Evolutionary conservation across 2,113 vertebrate species (phyloP), one percentile per base, ranked within the genome.

Genomic region (Noctilio leporinus): DNA sequence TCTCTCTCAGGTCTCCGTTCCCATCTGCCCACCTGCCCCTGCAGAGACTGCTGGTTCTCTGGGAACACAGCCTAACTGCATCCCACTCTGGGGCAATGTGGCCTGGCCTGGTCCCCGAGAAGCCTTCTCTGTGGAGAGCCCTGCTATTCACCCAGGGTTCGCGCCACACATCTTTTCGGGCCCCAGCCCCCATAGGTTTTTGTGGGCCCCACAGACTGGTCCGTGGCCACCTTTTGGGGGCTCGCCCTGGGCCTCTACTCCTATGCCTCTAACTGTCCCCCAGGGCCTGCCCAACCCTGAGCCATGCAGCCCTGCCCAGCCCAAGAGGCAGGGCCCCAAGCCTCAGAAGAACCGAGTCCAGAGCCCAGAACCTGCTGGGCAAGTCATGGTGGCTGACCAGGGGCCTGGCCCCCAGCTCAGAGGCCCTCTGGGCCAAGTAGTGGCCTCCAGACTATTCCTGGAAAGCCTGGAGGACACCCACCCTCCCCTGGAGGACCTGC

Each of bases 381-480:
- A 2, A 12, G 53, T 59, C 62, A 0, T 3, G 0, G 45, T 26
- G 2, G 38, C 47, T 1, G 65, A 49, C 0, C 35, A 95, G 43
- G 88, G 51, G 0, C 95, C 95, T 5, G 75, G 43, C 9, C 9
- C 35, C 0, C 94, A 83, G 82, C 96, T 97, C 40, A 87, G 91
- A 62, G 96, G 95, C 0, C 88, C 69, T 9, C 91, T 97, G 43
- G 93, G 90, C 55, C 97, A 97, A 64, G 97, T 97, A 20, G 97
- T 97, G 75, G 55, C 40, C 0, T 88, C 93, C 15, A 62, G 96
- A 12, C 95, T 97, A 22, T 97, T 97, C 94, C 92, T 77, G 2
- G 83, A 94, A 72, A n/a, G 47, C 72, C 78, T 83, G 9, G 80
- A 88, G 49, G 77, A 94, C 75, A 53, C 51, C 0, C 65, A 96